Evolutionary conservation across 2,797 vertebrate genomes (phyloP), one percentile per base, ranked within the genome.

Genomic region (Sebastes minor): DNA sequence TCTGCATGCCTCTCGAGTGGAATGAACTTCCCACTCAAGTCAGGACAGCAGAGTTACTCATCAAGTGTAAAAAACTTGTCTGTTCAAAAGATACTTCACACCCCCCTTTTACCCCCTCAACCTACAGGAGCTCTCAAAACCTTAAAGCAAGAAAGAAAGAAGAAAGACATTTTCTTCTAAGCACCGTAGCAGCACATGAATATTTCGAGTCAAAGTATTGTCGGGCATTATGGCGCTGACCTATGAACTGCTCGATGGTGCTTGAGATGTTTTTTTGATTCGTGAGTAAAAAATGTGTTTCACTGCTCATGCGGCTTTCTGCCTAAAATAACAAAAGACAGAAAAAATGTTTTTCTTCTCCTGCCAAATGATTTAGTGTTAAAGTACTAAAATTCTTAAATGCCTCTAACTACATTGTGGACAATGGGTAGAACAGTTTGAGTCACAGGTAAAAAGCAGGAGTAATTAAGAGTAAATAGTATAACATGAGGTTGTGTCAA

Each of bases 401-500:
- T 46, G 7, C 42, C 7, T 46, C 42, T 18, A 8, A 46, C 16
- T 52, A 52, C 20, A 18, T 38, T 77, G 60, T 76, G n/a, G 25
- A 74, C 3, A 1, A 62, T 2, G 63, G 74, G 71, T 66, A 79
- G 20, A 80, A 81, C 20, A 5, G 49, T 75, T 72, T 65, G 18
- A 73, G 46, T 70, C 74, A 72, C 35, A 13, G 42, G 52, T 46
- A 83, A 42, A 77, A 88, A 82, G 86, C 83, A 76, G 57, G 52
- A 73, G 88, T 92, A 94, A 95, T 95, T 94, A 95, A 89, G 85
- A 86, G 86, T 92, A 94, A 94, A 93, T 75, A 84, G 76, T 78
- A 67, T 56, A 92, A 94, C 88, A 92, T 82, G 82, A 81, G 87
- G 82, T 76, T 85, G 76, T 85, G 88, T 90, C 70, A 64, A 86